These are phyloP conservation scores for Plagodis dolabraria DNA, from an alignment of 2,888 invertebrate genomes.

Conservation along the genomic window DNA sequence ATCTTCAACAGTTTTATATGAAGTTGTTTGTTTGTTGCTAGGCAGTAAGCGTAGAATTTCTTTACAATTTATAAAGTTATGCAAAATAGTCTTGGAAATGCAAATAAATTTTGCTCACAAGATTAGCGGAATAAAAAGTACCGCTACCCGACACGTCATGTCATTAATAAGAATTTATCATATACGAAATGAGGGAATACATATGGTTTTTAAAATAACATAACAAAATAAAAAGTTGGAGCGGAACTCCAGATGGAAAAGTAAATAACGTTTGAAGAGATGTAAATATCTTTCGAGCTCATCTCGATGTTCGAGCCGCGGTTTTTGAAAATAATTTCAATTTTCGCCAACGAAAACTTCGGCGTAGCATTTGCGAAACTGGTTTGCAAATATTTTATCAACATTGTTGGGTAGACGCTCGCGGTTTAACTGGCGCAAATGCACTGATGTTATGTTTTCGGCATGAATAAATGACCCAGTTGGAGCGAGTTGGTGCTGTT, in stretches of 20 bases:
- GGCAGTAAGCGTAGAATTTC: constrained; percentile 19
- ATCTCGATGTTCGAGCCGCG: no score
- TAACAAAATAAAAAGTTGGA: constrained; percentile 10
- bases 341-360: constrained; percentile 32
- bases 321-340: constrained; percentile 5
- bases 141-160: constrained; percentile 21
- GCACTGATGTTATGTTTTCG: constrained; percentile 67
- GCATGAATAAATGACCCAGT: constrained; percentile 74
- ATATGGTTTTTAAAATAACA: constrained; percentile 9
- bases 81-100: constrained; percentile 25
- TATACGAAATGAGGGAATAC: not conserved
- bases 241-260: constrained; percentile 25
- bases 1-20: constrained; percentile 4
- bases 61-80: constrained; percentile 20
- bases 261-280: constrained; percentile 27
- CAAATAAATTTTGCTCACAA: constrained; percentile 3
- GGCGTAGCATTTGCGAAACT: constrained; percentile 47
- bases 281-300: no score
- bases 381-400: constrained; percentile 71
- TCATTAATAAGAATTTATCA: not conserved
- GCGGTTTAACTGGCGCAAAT: constrained; percentile 48
- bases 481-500: constrained; percentile 66
- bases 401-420: constrained; percentile 43
- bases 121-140: constrained; percentile 16
- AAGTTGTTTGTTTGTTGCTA: constrained; percentile 17